Percentiles rank a stretch among this genome's conserved stretches.
These are phyloP conservation scores for Micromussa lordhowensis DNA, from an alignment of 92 coral and sea anemone genomes.

Conservation along the genomic window DNA sequence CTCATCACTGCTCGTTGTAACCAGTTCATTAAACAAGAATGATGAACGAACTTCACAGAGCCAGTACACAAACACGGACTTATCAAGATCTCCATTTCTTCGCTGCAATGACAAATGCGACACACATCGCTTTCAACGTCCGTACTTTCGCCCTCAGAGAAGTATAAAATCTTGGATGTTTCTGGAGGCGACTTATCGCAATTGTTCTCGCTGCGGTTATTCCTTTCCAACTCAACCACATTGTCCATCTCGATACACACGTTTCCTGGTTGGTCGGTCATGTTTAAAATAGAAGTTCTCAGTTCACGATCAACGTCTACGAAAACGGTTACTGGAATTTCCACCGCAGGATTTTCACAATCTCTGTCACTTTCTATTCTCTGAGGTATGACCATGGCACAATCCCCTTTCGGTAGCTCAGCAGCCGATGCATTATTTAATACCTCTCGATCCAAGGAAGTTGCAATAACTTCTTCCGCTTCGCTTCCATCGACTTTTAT, in stretches of 20 bases:
- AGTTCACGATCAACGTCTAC: not conserved
- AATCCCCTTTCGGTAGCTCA: slow-evolving; percentile 2
- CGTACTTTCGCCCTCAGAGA: slow-evolving; percentile 32
- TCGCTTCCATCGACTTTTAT: not conserved
- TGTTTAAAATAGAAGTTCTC: not conserved
- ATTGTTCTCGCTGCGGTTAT: not conserved
- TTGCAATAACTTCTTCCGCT: not conserved
- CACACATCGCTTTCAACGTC: slow-evolving; percentile 72
- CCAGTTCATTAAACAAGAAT: slow-evolving; percentile 94
- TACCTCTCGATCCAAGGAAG: slow-evolving; percentile 14
- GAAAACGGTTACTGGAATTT: not conserved
- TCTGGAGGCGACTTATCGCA: slow-evolving; percentile 4
- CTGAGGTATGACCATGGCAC: not conserved
- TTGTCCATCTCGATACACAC: slow-evolving; percentile 25
- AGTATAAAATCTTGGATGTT: not conserved
- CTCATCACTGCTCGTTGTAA: slow-evolving; percentile 87
- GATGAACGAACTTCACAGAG: slow-evolving; percentile 88
- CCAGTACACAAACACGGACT: slow-evolving; percentile 98
- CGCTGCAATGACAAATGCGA: slow-evolving; percentile 91
- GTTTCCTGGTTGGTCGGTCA: slow-evolving; percentile 18
- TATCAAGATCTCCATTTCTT: slow-evolving; percentile 73
- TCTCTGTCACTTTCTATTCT: slow-evolving; percentile 6
- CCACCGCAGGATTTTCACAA: not conserved
- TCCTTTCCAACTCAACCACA: not conserved
- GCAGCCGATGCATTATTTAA: slow-evolving; percentile 1